Evolutionary conservation across 2,113 vertebrate species (phyloP).

Genomic region (Chelonoidis abingdonii): DNA sequence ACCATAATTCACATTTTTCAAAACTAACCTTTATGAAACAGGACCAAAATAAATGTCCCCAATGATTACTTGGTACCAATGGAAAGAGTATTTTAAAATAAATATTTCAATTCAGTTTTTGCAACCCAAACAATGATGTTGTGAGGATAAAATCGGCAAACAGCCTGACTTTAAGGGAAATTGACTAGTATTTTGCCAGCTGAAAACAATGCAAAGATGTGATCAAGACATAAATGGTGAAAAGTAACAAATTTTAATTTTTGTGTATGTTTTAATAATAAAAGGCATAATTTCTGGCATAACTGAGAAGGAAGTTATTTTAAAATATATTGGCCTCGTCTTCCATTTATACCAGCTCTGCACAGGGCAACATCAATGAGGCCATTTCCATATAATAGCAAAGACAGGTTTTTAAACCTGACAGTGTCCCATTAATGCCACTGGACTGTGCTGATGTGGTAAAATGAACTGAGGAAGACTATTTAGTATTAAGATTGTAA

Average conservation of each 20-base stretch:
- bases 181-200: neutral
- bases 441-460: neutral
- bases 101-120: neutral
- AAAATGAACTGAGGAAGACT: neutral
- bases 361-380: neutral
- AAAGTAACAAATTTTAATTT: neutral
- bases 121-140: neutral
- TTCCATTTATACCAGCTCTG: neutral
- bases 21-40: neutral
- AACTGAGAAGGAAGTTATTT: neutral
- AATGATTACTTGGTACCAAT: neutral
- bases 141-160: neutral
- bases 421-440: neutral
- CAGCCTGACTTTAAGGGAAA: neutral
- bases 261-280: neutral
- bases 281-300: neutral
- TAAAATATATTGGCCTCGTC: neutral
- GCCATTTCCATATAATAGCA: neutral
- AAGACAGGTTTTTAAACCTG: neutral
- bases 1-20: neutral
- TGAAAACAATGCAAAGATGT: neutral
- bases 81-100: neutral
- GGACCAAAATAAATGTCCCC: neutral
- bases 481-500: neutral
- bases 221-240: neutral